Base-by-base conservation (phyloP, 2,113 vertebrate species). In the Vulpes vulpes region DNA sequence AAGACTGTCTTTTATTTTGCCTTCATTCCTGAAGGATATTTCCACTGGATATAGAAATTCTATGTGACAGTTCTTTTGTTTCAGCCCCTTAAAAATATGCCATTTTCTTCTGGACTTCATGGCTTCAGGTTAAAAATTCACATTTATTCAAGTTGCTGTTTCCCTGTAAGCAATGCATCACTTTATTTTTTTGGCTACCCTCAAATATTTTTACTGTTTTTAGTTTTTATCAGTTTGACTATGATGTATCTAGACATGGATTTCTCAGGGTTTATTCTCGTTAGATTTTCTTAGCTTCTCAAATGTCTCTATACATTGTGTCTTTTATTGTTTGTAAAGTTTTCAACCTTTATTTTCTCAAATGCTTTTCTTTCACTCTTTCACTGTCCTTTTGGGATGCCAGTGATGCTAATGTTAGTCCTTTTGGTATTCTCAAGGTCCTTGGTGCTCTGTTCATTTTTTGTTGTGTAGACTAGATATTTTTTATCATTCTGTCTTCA, bases 341-440 rank as follows among this genome's bases (percentile, higher is more conserved):
- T 95, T 92, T 67, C 76, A 92, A 67, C 67, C 59, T 43, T 87
- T 59, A 22, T 85, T 94, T 79, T n/a, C 55, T 73, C 65, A 73
- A 62, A 51, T 81, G 15, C 8, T 74, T 87, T 35, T 49, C 55
- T 88, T 8, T 8, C 1, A 74, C 32, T 87, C 11, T 88, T 59
- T 38, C 22, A 73, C 1, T 25, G n/a, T 74, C 67, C 20, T 53
- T 92, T 67, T 30, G 69, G 38, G 38, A 53, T 92, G 32, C 25
- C 51, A 76, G 7, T 65, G 64, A 80, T 22, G 43, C 17, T 22
- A 17, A 3, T 69, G 8, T 67, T 91, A 60, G 82, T n/a, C 35
- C 32, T 76, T 73, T 69, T 83, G 69, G 43, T 92, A 55, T n/a
- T 25, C 51, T 89, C 76, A 15, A 91, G 38, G 59, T 88, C n/a